Evolutionary conservation across 2,113 vertebrate genomes (phyloP).

Genomic region (Xenopus borealis): DNA sequence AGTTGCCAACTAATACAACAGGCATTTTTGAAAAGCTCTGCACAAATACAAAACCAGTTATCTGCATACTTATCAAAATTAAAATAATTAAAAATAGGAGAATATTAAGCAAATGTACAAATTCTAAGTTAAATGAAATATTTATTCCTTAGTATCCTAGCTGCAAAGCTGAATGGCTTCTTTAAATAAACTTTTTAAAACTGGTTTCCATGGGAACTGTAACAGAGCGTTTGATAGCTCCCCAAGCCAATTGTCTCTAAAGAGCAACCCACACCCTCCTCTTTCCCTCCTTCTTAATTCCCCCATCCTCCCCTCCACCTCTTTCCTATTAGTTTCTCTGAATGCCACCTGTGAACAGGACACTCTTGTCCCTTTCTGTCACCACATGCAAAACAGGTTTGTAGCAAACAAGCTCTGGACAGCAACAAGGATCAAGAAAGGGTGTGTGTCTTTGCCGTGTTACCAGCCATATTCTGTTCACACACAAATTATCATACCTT

Average conservation of each 20-base stretch:
- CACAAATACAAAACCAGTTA: no score
- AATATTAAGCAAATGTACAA: no score
- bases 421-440: not conserved
- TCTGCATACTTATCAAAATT: no score
- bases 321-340: constrained; percentile 11
- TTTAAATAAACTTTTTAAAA: constrained; percentile 29
- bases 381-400: constrained; percentile 30
- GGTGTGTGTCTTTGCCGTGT: not conserved
- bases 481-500: not conserved
- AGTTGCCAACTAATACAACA: no score
- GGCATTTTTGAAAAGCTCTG: no score
- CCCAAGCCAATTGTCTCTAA: constrained; percentile 21
- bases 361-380: constrained; percentile 37
- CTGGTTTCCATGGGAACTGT: constrained; percentile 37
- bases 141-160: not conserved
- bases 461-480: not conserved
- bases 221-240: constrained; percentile 22
- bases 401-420: not conserved
- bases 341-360: constrained; percentile 38
- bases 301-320: not conserved
- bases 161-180: not conserved
- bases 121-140: not conserved
- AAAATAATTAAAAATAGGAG: no score
- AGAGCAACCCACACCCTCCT: constrained; percentile 12
- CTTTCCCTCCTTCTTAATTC: constrained; percentile 18